These are phyloP conservation scores for Hirudo medicinalis DNA, from an alignment of 1,140 invertebrate genomes.

Conservation along the genomic window DNA sequence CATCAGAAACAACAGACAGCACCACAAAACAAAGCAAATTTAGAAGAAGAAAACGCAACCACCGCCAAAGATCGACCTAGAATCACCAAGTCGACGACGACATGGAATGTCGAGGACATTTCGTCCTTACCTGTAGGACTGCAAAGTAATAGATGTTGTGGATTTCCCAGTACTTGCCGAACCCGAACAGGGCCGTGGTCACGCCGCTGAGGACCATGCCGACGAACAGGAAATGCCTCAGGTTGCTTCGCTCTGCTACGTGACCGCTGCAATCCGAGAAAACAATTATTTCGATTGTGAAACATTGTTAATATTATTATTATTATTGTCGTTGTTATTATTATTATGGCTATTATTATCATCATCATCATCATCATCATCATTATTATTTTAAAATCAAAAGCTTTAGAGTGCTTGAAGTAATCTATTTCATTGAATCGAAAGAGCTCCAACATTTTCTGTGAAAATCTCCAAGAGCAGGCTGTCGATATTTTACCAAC, in stretches of 20 bases:
- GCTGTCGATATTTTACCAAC: no score
- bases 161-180: conserved; percentile 66
- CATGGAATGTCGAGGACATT: background rate
- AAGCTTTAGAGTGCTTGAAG: no score
- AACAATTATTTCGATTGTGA: background rate
- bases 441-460: no score
- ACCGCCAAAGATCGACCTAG: background rate
- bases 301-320: background rate
- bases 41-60: background rate
- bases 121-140: conserved; percentile 58
- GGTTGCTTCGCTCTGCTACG: conserved; percentile 75
- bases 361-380: no score
- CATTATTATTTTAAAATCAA: no score
- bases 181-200: conserved; percentile 75
- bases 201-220: conserved; percentile 81
- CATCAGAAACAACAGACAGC: background rate
- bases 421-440: no score
- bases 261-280: conserved; percentile 52
- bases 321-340: background rate
- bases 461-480: no score
- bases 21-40: background rate
- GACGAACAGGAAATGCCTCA: conserved; percentile 72
- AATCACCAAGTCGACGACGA: background rate
- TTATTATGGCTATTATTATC: no score
- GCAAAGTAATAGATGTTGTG: conserved; percentile 74